Conservation (phyloP, 2,797 vertebrate genomes). For the Parauchenoglanis ngamensis region DNA sequence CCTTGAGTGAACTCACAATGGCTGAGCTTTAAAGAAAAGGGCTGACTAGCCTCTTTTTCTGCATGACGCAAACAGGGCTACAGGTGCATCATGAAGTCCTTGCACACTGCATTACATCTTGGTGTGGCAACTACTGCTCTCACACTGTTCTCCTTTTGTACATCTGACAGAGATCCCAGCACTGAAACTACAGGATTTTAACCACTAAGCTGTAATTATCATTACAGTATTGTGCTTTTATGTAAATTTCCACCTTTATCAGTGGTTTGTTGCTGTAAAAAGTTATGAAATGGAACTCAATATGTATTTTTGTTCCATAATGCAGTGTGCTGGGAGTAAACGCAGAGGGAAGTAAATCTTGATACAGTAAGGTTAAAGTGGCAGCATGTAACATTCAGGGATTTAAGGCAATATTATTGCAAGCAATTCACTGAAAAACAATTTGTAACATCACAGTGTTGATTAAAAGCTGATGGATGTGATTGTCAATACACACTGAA, state of each 20-base stretch:
- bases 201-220: not conserved
- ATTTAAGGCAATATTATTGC: not conserved
- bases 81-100: not conserved
- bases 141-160: not conserved
- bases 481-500: not conserved
- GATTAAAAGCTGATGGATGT: constrained; percentile 3
- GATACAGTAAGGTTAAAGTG: not conserved
- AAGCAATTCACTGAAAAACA: not conserved
- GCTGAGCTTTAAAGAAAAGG: not conserved
- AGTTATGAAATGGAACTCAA: not conserved
- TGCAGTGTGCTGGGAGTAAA: not conserved
- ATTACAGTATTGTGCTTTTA: not conserved
- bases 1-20: not conserved
- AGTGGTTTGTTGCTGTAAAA: not conserved
- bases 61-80: not conserved
- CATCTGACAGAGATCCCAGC: not conserved
- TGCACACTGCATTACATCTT: not conserved
- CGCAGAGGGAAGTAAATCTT: not conserved
- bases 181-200: not conserved
- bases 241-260: not conserved
- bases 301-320: not conserved
- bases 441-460: not conserved
- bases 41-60: not conserved
- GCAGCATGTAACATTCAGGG: not conserved
- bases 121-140: not conserved